phyloP scores from a whole-genome alignment of 2,888 invertebrate species.

The Acheta domesticus region DNA sequence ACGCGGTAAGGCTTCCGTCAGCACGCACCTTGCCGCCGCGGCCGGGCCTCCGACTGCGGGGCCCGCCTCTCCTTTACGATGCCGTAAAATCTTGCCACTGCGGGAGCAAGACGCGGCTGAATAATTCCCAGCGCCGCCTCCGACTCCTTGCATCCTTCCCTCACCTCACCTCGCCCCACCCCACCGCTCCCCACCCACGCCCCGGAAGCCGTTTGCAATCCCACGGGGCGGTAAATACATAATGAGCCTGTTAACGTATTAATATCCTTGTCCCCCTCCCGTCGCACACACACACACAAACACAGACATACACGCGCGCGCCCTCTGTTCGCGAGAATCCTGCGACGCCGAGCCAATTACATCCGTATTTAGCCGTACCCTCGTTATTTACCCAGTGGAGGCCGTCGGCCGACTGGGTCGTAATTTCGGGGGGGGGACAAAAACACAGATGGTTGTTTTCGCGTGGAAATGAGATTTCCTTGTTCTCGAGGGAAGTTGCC shows the following conservation, averaged over 20 bases:
- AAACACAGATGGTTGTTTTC: no score
- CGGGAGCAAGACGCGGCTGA: conserved; percentile 18
- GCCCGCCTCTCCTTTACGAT: neutral
- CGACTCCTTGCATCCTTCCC: neutral
- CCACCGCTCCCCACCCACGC: neutral
- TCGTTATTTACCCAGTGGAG: neutral
- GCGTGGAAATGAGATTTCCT: no score
- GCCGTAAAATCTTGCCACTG: neutral
- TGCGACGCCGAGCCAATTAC: neutral
- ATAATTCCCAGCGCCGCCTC: neutral
- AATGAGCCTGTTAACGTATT: conserved; percentile 18
- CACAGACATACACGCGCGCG: no score
- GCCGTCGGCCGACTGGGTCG: no score
- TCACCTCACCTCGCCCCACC: neutral
- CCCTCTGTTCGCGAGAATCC: neutral
- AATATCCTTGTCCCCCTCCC: neutral
- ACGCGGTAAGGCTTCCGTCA: no score
- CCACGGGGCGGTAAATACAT: neutral
- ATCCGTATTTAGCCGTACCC: neutral
- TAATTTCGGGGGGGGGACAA: no score
- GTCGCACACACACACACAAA: no score
- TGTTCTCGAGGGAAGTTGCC: no score
- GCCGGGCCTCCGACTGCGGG: neutral
- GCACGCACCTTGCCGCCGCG: neutral
- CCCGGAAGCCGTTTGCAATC: neutral